Evolutionary conservation across 2,797 vertebrate species (phyloP), one percentile per base, ranked within the genome.

Genomic region (Anolis apletophallus): DNA sequence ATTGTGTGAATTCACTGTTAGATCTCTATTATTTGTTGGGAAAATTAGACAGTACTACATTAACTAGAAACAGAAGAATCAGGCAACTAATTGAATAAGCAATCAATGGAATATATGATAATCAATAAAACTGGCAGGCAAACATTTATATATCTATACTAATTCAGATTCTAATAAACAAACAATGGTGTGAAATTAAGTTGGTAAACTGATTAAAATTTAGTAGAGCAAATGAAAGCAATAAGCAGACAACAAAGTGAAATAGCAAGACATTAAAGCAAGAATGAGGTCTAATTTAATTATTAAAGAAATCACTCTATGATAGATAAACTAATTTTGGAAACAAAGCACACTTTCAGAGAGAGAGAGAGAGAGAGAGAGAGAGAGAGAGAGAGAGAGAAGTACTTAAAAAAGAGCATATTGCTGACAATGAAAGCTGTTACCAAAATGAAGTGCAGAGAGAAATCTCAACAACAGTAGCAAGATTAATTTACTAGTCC

Each of bases 61-160:
- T 89, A 90, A 91, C 87, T 90, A 93, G 0, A 3, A 19, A 13
- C 67, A 26, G 71, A 88, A 89, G 89, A 92, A 91, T 90, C 69
- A 81, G 82, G 36, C 16, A 90, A 92, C 92, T 93, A 88, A 88
- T 90, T 92, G 64, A 91, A 85, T 89, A 93, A 93, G 89, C 55
- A 89, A 93, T 85, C 88, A 92, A 88, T 88, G 91, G 89, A 81
- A 32, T 92, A 89, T 85, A 29, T 75, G 40, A 71, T 85, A 89
- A 91, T 81, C 52, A 94, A 88, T 88, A 12, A 74, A 79, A 77
- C 82, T 85, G 77, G 19, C 88, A 77, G 80, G 17, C 87, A 72
- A 80, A 80, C 84, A 91, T 76, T 92, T 86, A 91, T 8, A 14
- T 80, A 88, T 86, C 81, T 89, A 89, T 93, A 87, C 84, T 91